phyloP scores from a whole-genome alignment of 1,140 invertebrate species.

The Drosophila kurseongensis region DNA sequence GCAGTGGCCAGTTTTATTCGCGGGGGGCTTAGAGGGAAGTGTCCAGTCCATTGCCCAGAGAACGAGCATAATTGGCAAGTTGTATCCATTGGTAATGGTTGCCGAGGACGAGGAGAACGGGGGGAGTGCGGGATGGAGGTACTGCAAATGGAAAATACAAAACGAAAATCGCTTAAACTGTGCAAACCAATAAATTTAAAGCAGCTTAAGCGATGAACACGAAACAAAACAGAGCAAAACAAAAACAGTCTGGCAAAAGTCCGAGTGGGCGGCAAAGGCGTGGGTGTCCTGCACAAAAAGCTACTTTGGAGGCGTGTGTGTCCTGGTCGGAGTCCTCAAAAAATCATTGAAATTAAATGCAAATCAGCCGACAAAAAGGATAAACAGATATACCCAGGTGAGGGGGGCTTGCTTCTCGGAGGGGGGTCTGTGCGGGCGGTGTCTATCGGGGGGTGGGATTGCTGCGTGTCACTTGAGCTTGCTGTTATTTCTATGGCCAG shows the following conservation, averaged over 20 bases:
- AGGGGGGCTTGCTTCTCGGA: neutral
- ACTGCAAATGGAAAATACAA: constrained; percentile 59
- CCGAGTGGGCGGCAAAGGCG: constrained; percentile 2
- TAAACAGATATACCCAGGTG: constrained; percentile 23
- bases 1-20: constrained; percentile 33
- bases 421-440: neutral
- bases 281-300: constrained; percentile 17
- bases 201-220: constrained; percentile 69
- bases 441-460: constrained; percentile 5
- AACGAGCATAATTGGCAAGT: constrained; percentile 78
- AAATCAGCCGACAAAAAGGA: constrained; percentile 66
- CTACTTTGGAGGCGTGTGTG: constrained; percentile 24
- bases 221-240: constrained; percentile 33
- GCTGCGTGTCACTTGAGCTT: constrained; percentile 34
- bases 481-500: constrained; percentile 30
- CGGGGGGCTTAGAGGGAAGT: neutral
- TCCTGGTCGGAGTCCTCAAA: constrained; percentile 34
- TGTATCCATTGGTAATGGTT: constrained; percentile 68
- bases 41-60: constrained; percentile 71
- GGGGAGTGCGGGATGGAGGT: neutral
- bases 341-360: constrained; percentile 78
- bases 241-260: constrained; percentile 20
- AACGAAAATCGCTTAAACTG: constrained; percentile 77
- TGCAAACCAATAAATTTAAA: constrained; percentile 81
- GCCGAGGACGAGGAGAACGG: neutral